These are phyloP conservation scores for Epizoanthus ramosus DNA, from an alignment of 92 coral and sea anemone genomes.

Conservation along the genomic window DNA sequence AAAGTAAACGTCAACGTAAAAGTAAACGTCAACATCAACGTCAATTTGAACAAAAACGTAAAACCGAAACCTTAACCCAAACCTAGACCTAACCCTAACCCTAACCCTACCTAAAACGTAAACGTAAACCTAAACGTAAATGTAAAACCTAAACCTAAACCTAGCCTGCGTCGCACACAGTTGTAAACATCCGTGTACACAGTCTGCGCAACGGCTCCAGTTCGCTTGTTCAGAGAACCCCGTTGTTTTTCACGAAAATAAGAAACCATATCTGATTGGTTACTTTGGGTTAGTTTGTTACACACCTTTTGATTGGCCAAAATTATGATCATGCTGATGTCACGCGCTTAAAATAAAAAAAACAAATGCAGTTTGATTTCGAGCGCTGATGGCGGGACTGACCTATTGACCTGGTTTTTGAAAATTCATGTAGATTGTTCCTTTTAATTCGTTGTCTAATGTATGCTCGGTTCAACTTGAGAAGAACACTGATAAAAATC, in stretches of 20 bases:
- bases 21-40: too few species aligned
- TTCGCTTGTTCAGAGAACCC: too few species aligned
- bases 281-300: conserved; percentile 1
- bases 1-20: too few species aligned
- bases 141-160: too few species aligned
- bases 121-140: too few species aligned
- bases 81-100: too few species aligned
- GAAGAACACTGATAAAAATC: background rate
- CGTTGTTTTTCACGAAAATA: conserved; percentile 1
- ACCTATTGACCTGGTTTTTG: background rate
- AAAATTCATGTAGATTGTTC: conserved; percentile 3
- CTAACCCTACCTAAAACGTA: too few species aligned
- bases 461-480: conserved; percentile 26
- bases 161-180: too few species aligned
- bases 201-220: too few species aligned
- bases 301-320: conserved; percentile 6
- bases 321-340: background rate
- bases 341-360: background rate
- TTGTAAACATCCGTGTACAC: too few species aligned
- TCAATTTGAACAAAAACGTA: too few species aligned
- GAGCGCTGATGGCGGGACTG: background rate
- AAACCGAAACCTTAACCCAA: too few species aligned
- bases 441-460: conserved; percentile 21
- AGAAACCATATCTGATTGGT: background rate
- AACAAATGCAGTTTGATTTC: conserved; percentile 13